These are phyloP conservation scores for Chitala chitala DNA, from an alignment of 2,113 vertebrate genomes.

Conservation along the genomic window DNA sequence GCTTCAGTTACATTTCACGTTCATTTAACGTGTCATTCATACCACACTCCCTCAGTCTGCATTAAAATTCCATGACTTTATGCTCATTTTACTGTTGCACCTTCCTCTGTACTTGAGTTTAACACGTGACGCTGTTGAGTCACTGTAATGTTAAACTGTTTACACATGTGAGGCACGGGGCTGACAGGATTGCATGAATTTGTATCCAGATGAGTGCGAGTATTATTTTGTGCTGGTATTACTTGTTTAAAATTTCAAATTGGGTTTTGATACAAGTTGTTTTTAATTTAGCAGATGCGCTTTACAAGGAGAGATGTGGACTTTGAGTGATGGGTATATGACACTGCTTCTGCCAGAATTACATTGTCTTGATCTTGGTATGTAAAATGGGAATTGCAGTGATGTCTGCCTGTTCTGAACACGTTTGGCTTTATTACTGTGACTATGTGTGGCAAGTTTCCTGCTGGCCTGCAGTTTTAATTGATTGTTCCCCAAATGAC, in stretches of 20 bases:
- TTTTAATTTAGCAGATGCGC: neutral
- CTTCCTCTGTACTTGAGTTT: slow-evolving; percentile 10
- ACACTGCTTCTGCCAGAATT: neutral
- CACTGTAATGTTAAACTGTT: neutral
- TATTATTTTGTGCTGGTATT: slow-evolving; percentile 2
- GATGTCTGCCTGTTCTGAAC: neutral
- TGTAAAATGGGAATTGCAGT: neutral
- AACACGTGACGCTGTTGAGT: neutral
- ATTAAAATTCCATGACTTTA: neutral
- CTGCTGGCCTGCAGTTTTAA: neutral
- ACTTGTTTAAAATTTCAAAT: neutral
- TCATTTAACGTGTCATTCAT: too few relatives aligned
- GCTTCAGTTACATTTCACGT: too few relatives aligned
- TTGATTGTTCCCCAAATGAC: neutral
- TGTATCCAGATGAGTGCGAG: neutral
- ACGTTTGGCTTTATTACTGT: slow-evolving; percentile 6
- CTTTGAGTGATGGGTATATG: too few relatives aligned
- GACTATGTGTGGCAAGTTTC: neutral
- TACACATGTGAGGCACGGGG: neutral
- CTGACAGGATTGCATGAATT: neutral
- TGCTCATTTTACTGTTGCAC: neutral
- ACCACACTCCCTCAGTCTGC: neutral
- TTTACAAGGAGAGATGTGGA: neutral
- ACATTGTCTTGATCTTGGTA: neutral
- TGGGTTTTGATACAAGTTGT: neutral